phyloP scores from a whole-genome alignment of 2,113 vertebrate genomes.

The Gila orcuttii region DNA sequence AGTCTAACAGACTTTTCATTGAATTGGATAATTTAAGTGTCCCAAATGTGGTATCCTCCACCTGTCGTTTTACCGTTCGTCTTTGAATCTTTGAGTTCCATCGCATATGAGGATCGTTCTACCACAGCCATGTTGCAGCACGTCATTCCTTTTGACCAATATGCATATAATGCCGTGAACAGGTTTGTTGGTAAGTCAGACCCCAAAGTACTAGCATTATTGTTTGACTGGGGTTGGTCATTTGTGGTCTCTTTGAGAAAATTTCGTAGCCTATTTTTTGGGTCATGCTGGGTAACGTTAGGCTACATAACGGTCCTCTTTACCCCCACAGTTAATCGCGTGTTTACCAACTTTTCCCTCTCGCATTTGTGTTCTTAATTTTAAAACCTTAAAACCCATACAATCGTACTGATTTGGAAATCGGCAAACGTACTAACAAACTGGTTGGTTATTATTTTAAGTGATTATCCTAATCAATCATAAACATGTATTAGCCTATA shows the following conservation, averaged over 20 bases:
- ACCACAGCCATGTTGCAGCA: background rate
- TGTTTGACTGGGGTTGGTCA: background rate
- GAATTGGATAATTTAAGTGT: background rate
- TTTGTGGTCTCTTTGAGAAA: background rate
- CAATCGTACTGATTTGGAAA: background rate
- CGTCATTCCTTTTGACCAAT: constrained; percentile 1
- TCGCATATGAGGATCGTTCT: background rate
- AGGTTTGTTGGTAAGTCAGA: constrained; percentile 42
- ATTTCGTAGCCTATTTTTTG: background rate
- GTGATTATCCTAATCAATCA: background rate
- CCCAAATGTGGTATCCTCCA: constrained; percentile 50
- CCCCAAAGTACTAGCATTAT: background rate
- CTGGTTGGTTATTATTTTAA: background rate
- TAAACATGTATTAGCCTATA: background rate
- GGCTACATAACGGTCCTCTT: background rate
- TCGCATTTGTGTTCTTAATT: background rate
- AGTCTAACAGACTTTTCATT: background rate
- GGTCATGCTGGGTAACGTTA: background rate
- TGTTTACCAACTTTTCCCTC: background rate
- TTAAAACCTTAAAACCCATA: background rate
- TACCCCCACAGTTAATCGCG: background rate
- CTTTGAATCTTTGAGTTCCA: background rate
- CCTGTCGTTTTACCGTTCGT: constrained; percentile 28
- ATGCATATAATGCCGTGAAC: background rate
- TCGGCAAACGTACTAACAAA: background rate